A percentile compares a stretch with the other conserved stretches of the same genome.
phyloP scores from a whole-genome alignment of 2,888 invertebrate species.

The Xiphydria camelus region DNA sequence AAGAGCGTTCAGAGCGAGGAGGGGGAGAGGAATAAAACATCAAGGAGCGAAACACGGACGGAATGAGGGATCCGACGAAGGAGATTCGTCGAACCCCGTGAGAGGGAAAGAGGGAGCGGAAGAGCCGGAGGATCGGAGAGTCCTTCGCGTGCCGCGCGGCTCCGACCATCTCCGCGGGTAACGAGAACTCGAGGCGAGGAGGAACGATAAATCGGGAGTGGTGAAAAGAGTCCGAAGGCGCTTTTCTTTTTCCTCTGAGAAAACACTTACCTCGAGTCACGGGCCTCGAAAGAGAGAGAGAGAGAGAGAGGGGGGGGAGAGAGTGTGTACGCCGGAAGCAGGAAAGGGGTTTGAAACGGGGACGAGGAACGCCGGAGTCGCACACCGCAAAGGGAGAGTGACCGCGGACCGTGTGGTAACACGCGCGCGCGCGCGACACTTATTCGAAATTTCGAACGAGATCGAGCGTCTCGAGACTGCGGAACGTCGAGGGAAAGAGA shows the following conservation, averaged over 20 bases:
- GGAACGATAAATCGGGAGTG: conserved; percentile 5
- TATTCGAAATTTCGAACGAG: background rate
- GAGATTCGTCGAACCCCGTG: too few species aligned
- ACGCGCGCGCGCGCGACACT: background rate
- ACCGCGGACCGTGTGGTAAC: conserved; percentile 2
- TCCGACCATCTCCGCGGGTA: too few species aligned
- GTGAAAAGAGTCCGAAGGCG: background rate
- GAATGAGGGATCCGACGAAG: too few species aligned
- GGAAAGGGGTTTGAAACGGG: conserved; percentile 8
- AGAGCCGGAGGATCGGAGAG: too few species aligned
- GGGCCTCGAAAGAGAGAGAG: background rate
- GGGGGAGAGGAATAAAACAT: too few species aligned
- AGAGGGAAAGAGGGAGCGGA: too few species aligned
- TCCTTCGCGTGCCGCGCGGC: too few species aligned
- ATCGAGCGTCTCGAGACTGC: background rate
- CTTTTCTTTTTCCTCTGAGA: too few species aligned
- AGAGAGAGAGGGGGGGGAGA: background rate
- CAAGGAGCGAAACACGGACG: too few species aligned
- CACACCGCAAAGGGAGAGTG: conserved; percentile 7
- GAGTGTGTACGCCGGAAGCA: background rate
- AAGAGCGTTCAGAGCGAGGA: too few species aligned
- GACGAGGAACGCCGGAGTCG: conserved; percentile 7
- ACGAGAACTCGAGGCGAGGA: background rate
- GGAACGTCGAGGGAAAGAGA: too few species aligned
- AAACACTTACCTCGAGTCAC: too few species aligned